A percentile compares a stretch with the other conserved stretches of the same genome.
Evolutionary conservation across 1,140 invertebrate species (phyloP).

Genomic region (Metaphire vulgaris): DNA sequence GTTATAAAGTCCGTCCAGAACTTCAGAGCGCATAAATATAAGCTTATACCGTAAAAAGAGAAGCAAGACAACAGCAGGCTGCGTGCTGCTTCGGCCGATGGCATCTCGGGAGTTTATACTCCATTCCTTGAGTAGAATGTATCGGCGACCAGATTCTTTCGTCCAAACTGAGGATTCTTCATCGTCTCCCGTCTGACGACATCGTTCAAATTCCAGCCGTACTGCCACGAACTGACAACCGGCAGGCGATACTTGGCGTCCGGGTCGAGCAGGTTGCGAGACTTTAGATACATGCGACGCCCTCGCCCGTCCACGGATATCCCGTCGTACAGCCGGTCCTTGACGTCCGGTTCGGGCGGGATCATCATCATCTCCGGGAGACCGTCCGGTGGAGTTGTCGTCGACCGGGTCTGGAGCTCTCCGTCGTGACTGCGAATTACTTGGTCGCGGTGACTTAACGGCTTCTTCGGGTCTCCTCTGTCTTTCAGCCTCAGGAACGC

Average conservation of each 20-base stretch:
- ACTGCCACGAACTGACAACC: slow-evolving; percentile 22
- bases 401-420: not conserved
- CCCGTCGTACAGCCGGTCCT: slow-evolving; percentile 28
- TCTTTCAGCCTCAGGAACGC: not conserved
- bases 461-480: slow-evolving; percentile 6
- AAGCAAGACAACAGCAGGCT: too few relatives aligned
- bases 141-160: slow-evolving; percentile 8
- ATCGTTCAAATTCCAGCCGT: slow-evolving; percentile 27
- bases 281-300: slow-evolving; percentile 28
- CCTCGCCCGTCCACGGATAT: slow-evolving; percentile 31
- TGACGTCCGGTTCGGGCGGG: not conserved
- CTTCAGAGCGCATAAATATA: too few relatives aligned
- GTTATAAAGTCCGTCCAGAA: too few relatives aligned
- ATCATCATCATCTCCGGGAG: slow-evolving; percentile 26
- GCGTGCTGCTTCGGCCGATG: too few relatives aligned
- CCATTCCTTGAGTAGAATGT: slow-evolving; percentile 29
- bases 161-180: slow-evolving; percentile 25
- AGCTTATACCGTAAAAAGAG: too few relatives aligned
- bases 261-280: slow-evolving; percentile 15
- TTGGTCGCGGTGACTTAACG: not conserved
- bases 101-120: too few relatives aligned
- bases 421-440: not conserved
- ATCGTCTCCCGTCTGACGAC: slow-evolving; percentile 15
- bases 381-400: not conserved
- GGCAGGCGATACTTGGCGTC: slow-evolving; percentile 26